Evolutionary conservation across 2,113 vertebrate genomes (phyloP), one percentile per base, ranked within the genome.

Genomic region (Perca schrenkii): DNA sequence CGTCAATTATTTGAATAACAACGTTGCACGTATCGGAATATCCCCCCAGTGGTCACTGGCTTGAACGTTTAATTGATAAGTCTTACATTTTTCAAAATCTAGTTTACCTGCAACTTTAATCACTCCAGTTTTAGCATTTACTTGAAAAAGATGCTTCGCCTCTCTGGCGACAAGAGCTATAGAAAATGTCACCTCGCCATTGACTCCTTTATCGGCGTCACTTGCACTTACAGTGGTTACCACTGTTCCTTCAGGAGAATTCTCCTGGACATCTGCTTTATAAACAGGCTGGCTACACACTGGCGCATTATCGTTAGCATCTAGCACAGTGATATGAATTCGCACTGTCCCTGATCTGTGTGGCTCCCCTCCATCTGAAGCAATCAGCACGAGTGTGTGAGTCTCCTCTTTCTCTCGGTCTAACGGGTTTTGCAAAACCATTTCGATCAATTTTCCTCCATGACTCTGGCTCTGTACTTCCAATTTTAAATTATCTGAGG

Each of bases 221-320:
- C 16, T 43, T 3, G 94, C 94, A 17, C 57, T 90, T 1, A 95
- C 84, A 11, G 79, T 87, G 3, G 83, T 87, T 1, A 96, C 58
- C 1, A 93, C 11, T 1, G 90, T 85, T 8, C 90, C 93, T n/a
- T 49, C 54, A 15, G 79, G 28, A 31, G 86, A 78, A 60, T 93
- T 92, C 54, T 95, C 95, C 0, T 4, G 83, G 0, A 95, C 70
- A 28, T 86, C 89, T 1, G 86, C 80, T 89, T 92, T 96, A 69
- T 95, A 96, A 49, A 93, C 78, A 3, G 83, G 8, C 56, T 94
- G 89, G 11, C 70, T 86, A 70, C 91, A 96, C 6, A 94, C 88
- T 0, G 95, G 95, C 0, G 84, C 83, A 61, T 96, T 95, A 61
- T 96, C 95, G 34, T 95, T 96, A 0, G 28, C 80, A 82, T 96